Conservation (phyloP, 1,140 invertebrate species). For the Brachionus sp. region DNA sequence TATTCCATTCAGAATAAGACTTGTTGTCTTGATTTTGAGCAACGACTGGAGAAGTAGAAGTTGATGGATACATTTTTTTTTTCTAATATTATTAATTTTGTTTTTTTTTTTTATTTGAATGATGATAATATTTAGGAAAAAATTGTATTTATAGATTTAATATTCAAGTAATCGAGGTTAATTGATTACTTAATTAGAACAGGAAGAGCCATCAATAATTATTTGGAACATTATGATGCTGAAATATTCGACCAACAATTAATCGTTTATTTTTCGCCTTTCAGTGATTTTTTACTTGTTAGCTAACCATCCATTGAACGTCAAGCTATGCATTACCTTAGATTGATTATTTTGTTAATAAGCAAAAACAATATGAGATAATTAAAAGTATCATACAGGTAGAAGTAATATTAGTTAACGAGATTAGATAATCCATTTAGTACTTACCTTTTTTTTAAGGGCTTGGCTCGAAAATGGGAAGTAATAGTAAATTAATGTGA, state of each 20-base stretch:
- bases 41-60: not conserved
- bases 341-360: constrained; percentile 38
- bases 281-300: not conserved
- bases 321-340: not conserved
- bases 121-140: not conserved
- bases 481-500: not conserved
- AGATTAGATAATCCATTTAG: constrained; percentile 43
- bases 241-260: constrained; percentile 39
- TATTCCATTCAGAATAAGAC: not conserved
- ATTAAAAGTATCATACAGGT: constrained; percentile 42
- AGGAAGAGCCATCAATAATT: constrained; percentile 20
- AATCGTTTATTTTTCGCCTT: constrained; percentile 42
- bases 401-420: not conserved
- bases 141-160: not conserved
- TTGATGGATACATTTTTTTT: not conserved
- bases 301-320: not conserved
- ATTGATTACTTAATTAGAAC: constrained; percentile 43
- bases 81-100: not conserved
- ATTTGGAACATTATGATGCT: constrained; percentile 43
- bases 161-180: not conserved
- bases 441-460: constrained; percentile 5
- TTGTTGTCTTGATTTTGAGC: not conserved
- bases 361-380: constrained; percentile 21
- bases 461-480: not conserved
- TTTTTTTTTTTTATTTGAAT: not conserved